Evolutionary conservation across 2,888 invertebrate genomes (phyloP).

Genomic region (Hemithea aestivaria): DNA sequence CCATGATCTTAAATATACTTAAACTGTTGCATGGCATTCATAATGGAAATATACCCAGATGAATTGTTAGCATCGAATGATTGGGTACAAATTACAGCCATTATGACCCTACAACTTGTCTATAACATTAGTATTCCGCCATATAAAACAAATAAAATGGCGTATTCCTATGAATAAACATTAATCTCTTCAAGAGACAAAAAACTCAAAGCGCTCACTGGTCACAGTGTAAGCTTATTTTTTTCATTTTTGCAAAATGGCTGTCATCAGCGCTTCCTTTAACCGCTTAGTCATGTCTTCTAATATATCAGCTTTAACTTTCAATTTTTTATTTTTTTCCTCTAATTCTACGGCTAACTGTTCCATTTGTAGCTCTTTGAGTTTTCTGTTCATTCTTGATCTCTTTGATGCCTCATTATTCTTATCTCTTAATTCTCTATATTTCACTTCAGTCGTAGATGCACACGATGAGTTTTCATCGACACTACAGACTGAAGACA

Average conservation of each 20-base stretch:
- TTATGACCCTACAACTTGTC: slow-evolving; percentile 6
- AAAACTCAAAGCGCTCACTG: slow-evolving; percentile 38
- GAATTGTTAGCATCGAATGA: slow-evolving; percentile 22
- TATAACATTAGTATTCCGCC: slow-evolving; percentile 16
- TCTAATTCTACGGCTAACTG: slow-evolving; percentile 76
- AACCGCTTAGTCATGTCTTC: slow-evolving; percentile 83
- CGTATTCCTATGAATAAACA: slow-evolving; percentile 40
- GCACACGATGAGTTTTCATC: slow-evolving; percentile 61
- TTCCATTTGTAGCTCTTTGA: slow-evolving; percentile 76
- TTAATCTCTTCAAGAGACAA: slow-evolving; percentile 31
- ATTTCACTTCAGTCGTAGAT: slow-evolving; percentile 73
- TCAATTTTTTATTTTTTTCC: slow-evolving; percentile 81
- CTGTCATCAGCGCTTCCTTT: slow-evolving; percentile 82
- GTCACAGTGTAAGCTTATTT: slow-evolving; percentile 21
- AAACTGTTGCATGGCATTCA: slow-evolving; percentile 26
- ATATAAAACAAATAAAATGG: slow-evolving; percentile 25
- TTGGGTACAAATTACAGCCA: slow-evolving; percentile 11
- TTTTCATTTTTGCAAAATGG: slow-evolving; percentile 79
- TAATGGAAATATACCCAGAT: slow-evolving; percentile 28
- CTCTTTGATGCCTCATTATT: slow-evolving; percentile 89
- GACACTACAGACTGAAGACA: slow-evolving; percentile 65
- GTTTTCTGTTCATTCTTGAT: slow-evolving; percentile 85
- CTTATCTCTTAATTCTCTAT: slow-evolving; percentile 85
- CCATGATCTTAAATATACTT: slow-evolving; percentile 1
- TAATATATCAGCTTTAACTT: slow-evolving; percentile 82